Conservation (phyloP, 2,797 vertebrate genomes). For the Hirundo rustica region DNA sequence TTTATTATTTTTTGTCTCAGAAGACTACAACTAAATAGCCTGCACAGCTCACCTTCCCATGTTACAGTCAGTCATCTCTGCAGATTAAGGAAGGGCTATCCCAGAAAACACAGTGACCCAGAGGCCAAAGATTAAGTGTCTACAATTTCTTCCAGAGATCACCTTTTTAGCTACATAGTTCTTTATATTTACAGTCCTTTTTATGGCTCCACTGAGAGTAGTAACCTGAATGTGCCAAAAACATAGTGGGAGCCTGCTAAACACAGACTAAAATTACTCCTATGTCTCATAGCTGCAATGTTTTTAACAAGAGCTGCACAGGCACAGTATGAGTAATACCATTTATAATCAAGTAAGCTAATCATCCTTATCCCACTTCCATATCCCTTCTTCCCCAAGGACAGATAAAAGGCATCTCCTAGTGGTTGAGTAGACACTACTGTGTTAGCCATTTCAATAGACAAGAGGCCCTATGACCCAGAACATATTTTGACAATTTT, state of each 20-base stretch:
- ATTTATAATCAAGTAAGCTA: conserved; percentile 15
- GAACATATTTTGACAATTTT: background rate
- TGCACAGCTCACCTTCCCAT: background rate
- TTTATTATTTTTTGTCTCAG: background rate
- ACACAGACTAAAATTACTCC: background rate
- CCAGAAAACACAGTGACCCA: background rate
- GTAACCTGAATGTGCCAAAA: conserved; percentile 21
- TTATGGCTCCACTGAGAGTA: conserved; percentile 7
- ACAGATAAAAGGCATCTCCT: background rate
- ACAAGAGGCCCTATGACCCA: background rate
- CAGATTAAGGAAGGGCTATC: background rate
- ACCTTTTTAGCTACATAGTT: background rate
- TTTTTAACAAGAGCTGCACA: background rate
- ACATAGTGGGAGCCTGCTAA: background rate
- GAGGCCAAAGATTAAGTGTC: conserved; percentile 15
- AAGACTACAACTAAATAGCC: background rate
- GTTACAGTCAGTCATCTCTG: background rate
- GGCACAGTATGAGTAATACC: background rate
- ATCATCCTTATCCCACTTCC: background rate
- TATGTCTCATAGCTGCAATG: background rate
- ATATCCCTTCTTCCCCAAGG: background rate
- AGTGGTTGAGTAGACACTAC: background rate
- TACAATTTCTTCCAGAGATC: conserved; percentile 8
- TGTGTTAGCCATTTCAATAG: background rate
- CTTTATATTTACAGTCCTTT: conserved; percentile 11